Percentiles rank a stretch among this genome's conserved stretches.
phyloP scores from a whole-genome alignment of 2,888 invertebrate species.

The Idaea dimidiata region DNA sequence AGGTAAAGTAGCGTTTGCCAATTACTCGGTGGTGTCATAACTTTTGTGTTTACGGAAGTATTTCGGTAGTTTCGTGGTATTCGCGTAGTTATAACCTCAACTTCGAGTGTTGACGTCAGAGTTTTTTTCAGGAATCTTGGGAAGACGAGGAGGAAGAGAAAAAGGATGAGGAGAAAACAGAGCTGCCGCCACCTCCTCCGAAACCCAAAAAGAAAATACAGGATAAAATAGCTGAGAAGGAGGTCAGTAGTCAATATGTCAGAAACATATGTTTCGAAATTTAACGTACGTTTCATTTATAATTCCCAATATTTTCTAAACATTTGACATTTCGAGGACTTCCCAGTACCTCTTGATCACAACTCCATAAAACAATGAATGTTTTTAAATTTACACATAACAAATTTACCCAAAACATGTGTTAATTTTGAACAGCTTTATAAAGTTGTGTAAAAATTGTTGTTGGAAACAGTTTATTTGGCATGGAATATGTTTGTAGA shows the following conservation, averaged over 20 bases:
- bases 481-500: no score
- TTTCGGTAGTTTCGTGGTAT: constrained; percentile 25
- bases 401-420: no score
- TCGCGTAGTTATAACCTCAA: constrained; percentile 62
- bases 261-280: not conserved
- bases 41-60: constrained; percentile 16
- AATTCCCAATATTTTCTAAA: no score
- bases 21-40: constrained; percentile 36
- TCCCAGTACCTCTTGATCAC: no score
- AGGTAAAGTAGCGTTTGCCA: constrained; percentile 81
- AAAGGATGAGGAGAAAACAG: constrained; percentile 86
- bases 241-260: constrained; percentile 72
- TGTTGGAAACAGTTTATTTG: no score
- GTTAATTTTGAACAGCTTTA: no score
- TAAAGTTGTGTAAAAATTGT: no score
- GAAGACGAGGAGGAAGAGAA: constrained; percentile 94
- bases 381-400: no score
- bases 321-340: no score
- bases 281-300: no score
- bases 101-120: constrained; percentile 68
- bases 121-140: constrained; percentile 91
- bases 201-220: constrained; percentile 88
- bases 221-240: constrained; percentile 93
- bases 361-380: no score
- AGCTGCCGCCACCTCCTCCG: constrained; percentile 78